A percentile compares a stretch with the other conserved stretches of the same genome.
phyloP scores from a whole-genome alignment of 2,113 vertebrate species.

The Platysternon megacephalum region DNA sequence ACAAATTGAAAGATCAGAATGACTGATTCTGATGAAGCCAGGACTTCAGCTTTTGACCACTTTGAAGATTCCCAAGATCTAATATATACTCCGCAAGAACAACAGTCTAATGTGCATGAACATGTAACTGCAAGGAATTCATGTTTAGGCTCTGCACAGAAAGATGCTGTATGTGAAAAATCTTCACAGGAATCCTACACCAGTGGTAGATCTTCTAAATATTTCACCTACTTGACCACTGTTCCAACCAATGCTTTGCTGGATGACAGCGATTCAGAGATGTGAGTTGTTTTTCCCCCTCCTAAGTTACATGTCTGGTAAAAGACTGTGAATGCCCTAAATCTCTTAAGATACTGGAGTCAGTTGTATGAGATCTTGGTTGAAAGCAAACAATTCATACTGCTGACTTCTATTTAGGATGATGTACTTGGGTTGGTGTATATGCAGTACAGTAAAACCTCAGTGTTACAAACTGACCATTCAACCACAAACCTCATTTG shows the following conservation, averaged over 20 bases:
- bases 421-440: not conserved
- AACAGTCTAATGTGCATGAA: rapidly evolving
- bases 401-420: not conserved
- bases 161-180: not conserved
- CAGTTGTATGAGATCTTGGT: not conserved
- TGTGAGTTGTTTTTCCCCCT: conserved; percentile 2
- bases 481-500: no score
- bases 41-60: not conserved
- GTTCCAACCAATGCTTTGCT: not conserved
- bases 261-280: conserved; percentile 45
- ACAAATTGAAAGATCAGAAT: not conserved
- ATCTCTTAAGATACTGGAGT: not conserved
- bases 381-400: no score
- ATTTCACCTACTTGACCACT: not conserved
- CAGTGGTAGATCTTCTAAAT: not conserved
- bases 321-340: not conserved
- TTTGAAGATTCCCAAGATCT: not conserved
- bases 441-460: not conserved
- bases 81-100: rapidly evolving
- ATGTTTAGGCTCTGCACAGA: rapidly evolving
- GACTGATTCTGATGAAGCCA: conserved; percentile 8
- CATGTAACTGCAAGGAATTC: rapidly evolving
- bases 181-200: not conserved
- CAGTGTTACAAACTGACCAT: no score
- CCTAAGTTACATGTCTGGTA: not conserved